Evolutionary conservation across 2,113 vertebrate genomes (phyloP), one percentile per base, ranked within the genome.

Genomic region (Tiliqua scincoides): DNA sequence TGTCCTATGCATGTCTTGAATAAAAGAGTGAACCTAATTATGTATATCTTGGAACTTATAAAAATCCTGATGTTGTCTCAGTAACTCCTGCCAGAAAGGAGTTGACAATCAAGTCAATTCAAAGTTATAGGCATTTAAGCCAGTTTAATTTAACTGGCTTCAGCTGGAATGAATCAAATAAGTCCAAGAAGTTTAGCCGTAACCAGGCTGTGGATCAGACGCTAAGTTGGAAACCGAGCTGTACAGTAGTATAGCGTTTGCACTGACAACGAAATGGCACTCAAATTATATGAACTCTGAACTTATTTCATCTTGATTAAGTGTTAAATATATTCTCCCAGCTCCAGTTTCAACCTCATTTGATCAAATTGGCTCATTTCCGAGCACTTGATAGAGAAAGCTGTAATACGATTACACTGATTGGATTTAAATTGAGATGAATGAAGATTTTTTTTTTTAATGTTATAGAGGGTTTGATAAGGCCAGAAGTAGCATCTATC

Each of bases 271-370:
- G 23, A 83, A 30, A 83, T 74, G 35, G 57, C 35, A 74, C 27
- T 83, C 54, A 74, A 83, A 83, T 43, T 61, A 83, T 62, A 74
- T 43, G 82, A 84, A 71, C 27, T 74, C 82, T 84, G 57, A 71
- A 63, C 74, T 74, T 84, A 84, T 74, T 84, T 74, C 71, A 37
- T 74, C 27, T 37, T 74, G 71, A 84, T 74, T 48, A 84, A 74
- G 82, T 84, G 82, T 84, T 84, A 84, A 84, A 84, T 63, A 74
- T 61, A 83, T 71, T 84, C 70, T 83, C 82, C 82, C 74, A 71
- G 71, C 70, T 84, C 82, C 82, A 84, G 61, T 74, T 74, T 74
- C 73, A 84, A 74, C 57, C 57, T 84, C 82, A 84, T 74, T 62
- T 84, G 71, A 74, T 84, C 70, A 74, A 62, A 84, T 84, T 84